Conservation (phyloP, 2,113 vertebrate genomes). For the Malurus melanocephalus region DNA sequence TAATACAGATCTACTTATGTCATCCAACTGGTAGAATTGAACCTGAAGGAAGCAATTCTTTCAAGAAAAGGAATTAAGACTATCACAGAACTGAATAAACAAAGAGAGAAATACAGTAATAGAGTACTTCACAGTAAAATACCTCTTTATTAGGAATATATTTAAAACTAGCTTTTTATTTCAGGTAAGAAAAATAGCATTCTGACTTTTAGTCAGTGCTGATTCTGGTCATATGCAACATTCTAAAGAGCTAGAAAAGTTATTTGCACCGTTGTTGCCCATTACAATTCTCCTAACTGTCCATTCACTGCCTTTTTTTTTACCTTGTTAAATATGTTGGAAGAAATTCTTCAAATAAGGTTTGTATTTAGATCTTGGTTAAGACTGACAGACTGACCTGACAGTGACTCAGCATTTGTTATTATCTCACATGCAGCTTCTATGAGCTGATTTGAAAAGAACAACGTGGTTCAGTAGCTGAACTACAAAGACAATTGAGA, state of each 20-base stretch:
- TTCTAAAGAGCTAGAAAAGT: constrained; percentile 26
- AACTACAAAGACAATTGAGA: background rate
- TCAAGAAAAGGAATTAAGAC: constrained; percentile 1
- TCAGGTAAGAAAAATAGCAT: constrained; percentile 55
- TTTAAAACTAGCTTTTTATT: constrained; percentile 49
- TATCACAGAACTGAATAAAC: background rate
- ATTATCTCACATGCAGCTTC: background rate
- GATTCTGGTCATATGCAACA: background rate
- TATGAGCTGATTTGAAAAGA: background rate
- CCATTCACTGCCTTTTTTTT: background rate
- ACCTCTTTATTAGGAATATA: constrained; percentile 49
- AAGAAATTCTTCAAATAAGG: background rate
- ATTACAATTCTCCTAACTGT: background rate
- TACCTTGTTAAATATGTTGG: background rate
- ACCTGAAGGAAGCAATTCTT: background rate
- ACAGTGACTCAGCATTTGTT: background rate
- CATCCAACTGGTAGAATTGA: background rate
- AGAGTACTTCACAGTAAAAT: constrained; percentile 48
- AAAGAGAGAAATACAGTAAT: constrained; percentile 19
- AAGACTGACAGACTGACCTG: background rate
- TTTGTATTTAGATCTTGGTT: background rate
- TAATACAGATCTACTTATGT: constrained; percentile 4
- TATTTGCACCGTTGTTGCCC: background rate
- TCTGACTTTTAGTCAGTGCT: constrained; percentile 46
- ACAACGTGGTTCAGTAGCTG: background rate